Percentiles rank a stretch among this genome's conserved stretches.
phyloP scores from a whole-genome alignment of 1,140 invertebrate species.

The Cataglyphis hispanica region DNA sequence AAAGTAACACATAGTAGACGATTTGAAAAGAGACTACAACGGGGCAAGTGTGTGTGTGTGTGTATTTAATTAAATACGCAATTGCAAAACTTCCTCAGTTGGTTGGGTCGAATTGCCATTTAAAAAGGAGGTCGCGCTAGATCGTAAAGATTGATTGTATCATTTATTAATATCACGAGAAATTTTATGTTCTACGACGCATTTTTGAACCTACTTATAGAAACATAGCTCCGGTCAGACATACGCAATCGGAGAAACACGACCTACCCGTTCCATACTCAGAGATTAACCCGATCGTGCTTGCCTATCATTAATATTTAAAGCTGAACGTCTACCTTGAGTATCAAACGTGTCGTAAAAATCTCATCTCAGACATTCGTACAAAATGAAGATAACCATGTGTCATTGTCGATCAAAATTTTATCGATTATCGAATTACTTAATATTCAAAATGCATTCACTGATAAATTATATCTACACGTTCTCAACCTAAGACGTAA shows the following conservation, averaged over 20 bases:
- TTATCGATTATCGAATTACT: no score
- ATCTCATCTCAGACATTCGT: not conserved
- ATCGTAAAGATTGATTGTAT: constrained; percentile 54
- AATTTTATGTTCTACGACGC: constrained; percentile 37
- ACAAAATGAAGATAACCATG: not conserved
- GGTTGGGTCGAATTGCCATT: constrained; percentile 38
- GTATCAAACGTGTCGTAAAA: not conserved
- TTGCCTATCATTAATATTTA: constrained; percentile 1
- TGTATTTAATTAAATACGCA: constrained; percentile 33
- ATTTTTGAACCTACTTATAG: constrained; percentile 52
- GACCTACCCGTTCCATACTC: not conserved
- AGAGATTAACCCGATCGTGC: not conserved
- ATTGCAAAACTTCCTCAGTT: constrained; percentile 39
- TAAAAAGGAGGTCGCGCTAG: constrained; percentile 51
- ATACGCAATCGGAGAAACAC: constrained; percentile 50
- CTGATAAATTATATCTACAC: not conserved
- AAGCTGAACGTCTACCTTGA: not conserved
- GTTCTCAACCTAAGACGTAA: not conserved
- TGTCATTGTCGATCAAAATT: not conserved
- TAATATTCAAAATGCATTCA: not conserved
- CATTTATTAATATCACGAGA: constrained; percentile 46
- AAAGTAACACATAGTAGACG: not conserved
- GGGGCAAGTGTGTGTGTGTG: not conserved
- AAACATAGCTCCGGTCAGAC: constrained; percentile 54
- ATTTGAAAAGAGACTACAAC: not conserved